These are phyloP conservation scores for Oryzias woworae DNA, from an alignment of 2,113 vertebrate species.

Conservation along the genomic window DNA sequence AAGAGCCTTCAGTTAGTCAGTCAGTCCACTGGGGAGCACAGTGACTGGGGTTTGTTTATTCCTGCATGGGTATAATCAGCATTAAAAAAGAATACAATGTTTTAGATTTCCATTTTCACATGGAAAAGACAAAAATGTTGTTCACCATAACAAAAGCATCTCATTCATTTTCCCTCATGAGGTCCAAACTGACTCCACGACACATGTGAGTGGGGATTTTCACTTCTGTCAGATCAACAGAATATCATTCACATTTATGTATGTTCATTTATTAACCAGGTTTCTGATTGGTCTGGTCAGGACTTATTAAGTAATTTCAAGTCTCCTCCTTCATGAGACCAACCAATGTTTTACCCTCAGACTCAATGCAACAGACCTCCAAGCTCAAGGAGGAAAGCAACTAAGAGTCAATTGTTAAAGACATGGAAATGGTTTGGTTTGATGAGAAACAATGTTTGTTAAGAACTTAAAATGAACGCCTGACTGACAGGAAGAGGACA, in stretches of 20 bases:
- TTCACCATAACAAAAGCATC: background rate
- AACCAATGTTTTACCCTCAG: conserved; percentile 21
- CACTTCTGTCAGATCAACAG: conserved; percentile 27
- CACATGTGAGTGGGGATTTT: conserved; percentile 24
- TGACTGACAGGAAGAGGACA: background rate
- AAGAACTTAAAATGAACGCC: background rate
- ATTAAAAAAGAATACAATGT: conserved; percentile 34
- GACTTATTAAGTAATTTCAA: conserved; percentile 49
- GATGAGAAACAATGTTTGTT: background rate
- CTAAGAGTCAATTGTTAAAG: background rate
- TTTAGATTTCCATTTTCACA: conserved; percentile 27
- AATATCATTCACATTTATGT: conserved; percentile 9
- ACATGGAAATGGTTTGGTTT: background rate
- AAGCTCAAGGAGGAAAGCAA: background rate
- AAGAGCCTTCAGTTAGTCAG: conserved; percentile 60
- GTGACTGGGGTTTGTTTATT: conserved; percentile 46
- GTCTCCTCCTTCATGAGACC: conserved; percentile 21
- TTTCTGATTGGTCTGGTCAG: conserved; percentile 23
- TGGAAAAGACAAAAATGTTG: background rate
- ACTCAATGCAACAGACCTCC: no score
- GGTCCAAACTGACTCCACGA: conserved; percentile 10
- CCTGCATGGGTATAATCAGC: conserved; percentile 45
- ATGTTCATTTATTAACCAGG: conserved; percentile 27
- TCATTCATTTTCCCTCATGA: no score
- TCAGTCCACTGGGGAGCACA: conserved; percentile 31